phyloP scores from a whole-genome alignment of 2,113 vertebrate genomes.

The Megaceryle torquata region DNA sequence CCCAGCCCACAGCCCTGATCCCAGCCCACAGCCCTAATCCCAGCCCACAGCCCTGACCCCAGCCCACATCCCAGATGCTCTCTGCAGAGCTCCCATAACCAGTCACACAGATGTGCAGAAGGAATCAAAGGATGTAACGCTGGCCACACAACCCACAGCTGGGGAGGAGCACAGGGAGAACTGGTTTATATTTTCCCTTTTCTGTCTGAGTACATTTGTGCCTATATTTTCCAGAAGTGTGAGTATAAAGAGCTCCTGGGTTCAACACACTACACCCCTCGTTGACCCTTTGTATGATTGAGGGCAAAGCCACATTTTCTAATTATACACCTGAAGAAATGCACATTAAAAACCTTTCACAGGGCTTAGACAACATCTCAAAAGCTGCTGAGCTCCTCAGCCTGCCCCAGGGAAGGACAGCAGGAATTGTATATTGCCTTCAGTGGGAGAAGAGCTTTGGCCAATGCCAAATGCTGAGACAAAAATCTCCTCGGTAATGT shows the following conservation, averaged over 20 bases:
- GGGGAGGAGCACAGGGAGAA: not conserved
- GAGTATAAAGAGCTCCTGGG: not conserved
- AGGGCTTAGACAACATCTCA: not conserved
- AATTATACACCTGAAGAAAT: not conserved
- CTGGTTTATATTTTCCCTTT: not conserved
- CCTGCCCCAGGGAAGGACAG: not conserved
- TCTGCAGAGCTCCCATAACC: not conserved
- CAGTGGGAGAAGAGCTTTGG: not conserved
- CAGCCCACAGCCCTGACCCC: too few relatives aligned
- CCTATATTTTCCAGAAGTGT: not conserved
- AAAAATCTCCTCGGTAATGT: not conserved
- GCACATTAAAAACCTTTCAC: not conserved
- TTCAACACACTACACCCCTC: not conserved
- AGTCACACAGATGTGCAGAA: fast-evolving
- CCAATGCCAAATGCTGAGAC: not conserved
- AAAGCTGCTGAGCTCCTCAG: not conserved
- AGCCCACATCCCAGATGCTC: not conserved
- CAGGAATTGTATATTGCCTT: not conserved
- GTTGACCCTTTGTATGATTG: not conserved
- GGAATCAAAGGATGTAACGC: not conserved
- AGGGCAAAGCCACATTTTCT: not conserved
- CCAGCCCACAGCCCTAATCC: too few relatives aligned
- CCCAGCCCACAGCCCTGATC: too few relatives aligned
- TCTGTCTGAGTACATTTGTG: not conserved
- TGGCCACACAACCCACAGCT: not conserved